phyloP scores from a whole-genome alignment of 2,797 vertebrate species.

The Sebastes itinus region DNA sequence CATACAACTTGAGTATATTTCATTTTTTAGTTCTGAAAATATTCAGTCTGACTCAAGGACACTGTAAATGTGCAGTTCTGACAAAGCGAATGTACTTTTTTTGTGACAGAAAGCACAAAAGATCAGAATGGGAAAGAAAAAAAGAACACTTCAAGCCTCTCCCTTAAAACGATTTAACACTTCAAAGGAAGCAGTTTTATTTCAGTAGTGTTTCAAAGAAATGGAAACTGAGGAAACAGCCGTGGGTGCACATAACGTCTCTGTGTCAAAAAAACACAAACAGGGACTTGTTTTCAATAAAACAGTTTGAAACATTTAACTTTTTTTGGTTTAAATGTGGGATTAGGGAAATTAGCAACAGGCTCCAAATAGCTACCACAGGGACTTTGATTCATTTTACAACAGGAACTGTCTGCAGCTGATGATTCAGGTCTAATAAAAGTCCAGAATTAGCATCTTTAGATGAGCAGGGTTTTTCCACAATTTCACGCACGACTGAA shows the following conservation, averaged over 20 bases:
- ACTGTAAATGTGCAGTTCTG: conserved; percentile 38
- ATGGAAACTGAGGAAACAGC: conserved; percentile 57
- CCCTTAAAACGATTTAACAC: conserved; percentile 29
- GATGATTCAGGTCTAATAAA: conserved; percentile 50
- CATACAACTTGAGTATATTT: conserved; percentile 7
- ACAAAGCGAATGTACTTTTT: conserved; percentile 63
- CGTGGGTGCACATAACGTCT: conserved; percentile 30
- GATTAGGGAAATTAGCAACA: conserved; percentile 30
- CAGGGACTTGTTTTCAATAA: conserved; percentile 47
- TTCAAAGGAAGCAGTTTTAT: conserved; percentile 65
- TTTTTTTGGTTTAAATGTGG: conserved; percentile 18
- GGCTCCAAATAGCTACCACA: conserved; percentile 44
- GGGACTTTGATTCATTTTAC: conserved; percentile 55
- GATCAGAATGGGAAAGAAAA: conserved; percentile 8
- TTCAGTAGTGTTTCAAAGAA: conserved; percentile 60
- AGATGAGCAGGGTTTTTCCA: conserved; percentile 43
- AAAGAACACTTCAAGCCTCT: conserved; percentile 16
- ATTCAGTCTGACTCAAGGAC: conserved; percentile 21
- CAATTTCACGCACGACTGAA: conserved; percentile 16
- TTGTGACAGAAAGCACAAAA: conserved; percentile 30
- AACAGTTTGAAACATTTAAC: conserved; percentile 18
- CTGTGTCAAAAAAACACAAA: conserved; percentile 28
- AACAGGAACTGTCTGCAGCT: conserved; percentile 39
- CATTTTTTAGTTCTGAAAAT: neutral
- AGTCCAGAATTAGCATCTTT: conserved; percentile 44